Base-by-base conservation (phyloP, 2,797 vertebrate genomes). In the Psittacula derbiana region DNA sequence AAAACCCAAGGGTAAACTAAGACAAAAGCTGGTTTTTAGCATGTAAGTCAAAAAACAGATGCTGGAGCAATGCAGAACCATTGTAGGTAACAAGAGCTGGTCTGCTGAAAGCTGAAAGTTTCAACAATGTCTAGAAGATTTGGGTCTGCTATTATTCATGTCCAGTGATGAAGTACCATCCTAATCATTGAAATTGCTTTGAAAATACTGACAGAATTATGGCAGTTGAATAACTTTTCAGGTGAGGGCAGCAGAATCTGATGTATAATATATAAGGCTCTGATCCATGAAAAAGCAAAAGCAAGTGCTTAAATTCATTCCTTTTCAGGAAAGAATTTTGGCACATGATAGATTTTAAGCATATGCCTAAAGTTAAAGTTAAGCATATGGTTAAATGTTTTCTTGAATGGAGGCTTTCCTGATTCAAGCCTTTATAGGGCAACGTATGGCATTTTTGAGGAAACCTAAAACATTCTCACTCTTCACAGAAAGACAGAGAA, bases 351-450 rank as follows among this genome's bases (percentile, higher is more conserved):
- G 69, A 76, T 94, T 96, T 96, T 92, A 91, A 94, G 87, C 94
- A 96, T 90, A 93, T 92, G 95, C 58, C 75, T 86, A 44, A 80
- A 95, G 75, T 83, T 95, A 91, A 92, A 96, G 81, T 83, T 83
- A 94, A 96, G 55, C 91, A 96, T 95, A 96, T 96, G 95, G 89
- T 90, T 84, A 94, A 92, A 94, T 88, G 85, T 92, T 96, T 96
- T 94, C 58, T 81, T 94, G 79, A 92, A 92, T 70, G 55, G 69
- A 96, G 79, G 72, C 46, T 93, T 94, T 94, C 62, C 91, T 27
- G 2, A 70, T 64, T 79, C 85, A 88, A 88, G 81, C 16, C 36
- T 94, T 93, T 91, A 91, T 92, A 96, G 92, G 93, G 91, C 87
- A 96, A 90, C n/a, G 31, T 93, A 94, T 95, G 94, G 64, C 81